Evolutionary conservation across 2,888 invertebrate genomes (phyloP), one percentile per base, ranked within the genome.

Genomic region (Patella pellucida): DNA sequence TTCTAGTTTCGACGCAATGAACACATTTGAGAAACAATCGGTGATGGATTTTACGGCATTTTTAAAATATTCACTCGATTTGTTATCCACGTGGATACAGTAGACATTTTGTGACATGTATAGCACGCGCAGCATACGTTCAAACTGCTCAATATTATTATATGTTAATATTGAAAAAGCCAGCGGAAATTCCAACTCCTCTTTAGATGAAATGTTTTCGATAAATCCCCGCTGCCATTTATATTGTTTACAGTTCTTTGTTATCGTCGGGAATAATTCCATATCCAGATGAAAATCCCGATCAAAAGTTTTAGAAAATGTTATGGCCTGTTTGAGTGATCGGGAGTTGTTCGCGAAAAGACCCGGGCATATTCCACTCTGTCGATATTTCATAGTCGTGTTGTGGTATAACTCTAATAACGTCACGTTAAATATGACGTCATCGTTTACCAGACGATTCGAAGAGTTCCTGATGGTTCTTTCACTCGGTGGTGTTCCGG

Each of bases 11-110:
- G 85, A 84, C 15, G 85, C 85, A 0, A 90, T 72, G 73, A 88
- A 87, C 14, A 90, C 89, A 81, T 90, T 90, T n/a, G 83, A 76
- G 76, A 89, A 86, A 79, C 89, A 88, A n/a, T 78, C 72, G 19
- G 82, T 78, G 4, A 88, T 77, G 3, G 76, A 69, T 19, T 56
- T 72, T 19, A 87, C 79, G 2, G 85, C 82, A 23, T 80, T 71
- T 54, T 82, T 72, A 68, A 87, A 77, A 5, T 68, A 31, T 1
- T 76, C 72, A 1, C 81, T 69, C 2, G 85, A 71, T 73, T 87
- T 88, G n/a, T 72, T 73, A 71, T 90, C 90, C 0, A 90, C 85
- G 71, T 90, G 90, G 50, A 90, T 81, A 77, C 90, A 90, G 80
- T 89, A 90, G 51, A 84, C 76, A 76, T 90, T 90, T 69, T 90